Conservation (phyloP, 2,113 vertebrate species). For the Ornithorhynchus anatinus region DNA sequence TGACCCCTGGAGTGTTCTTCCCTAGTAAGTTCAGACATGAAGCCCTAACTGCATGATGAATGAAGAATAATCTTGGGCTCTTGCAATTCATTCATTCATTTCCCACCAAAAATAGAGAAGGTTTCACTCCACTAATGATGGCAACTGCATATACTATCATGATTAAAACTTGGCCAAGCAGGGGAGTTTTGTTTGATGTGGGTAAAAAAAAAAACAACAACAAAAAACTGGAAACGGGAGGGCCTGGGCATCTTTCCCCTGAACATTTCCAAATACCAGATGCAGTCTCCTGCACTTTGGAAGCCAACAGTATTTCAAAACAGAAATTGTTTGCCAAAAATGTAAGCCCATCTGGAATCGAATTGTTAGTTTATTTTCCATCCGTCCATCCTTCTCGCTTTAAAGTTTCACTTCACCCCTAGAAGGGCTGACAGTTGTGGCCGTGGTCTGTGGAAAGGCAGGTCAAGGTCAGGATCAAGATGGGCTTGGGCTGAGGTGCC, state of each 20-base stretch:
- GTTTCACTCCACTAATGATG: too few species aligned
- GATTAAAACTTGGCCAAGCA: background rate
- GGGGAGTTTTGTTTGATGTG: background rate
- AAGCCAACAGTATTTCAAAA: constrained; percentile 32
- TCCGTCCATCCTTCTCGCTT: constrained; percentile 9
- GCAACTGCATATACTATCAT: background rate
- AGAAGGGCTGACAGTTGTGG: too few species aligned
- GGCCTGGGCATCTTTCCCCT: background rate
- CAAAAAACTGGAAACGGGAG: too few species aligned
- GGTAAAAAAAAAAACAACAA: background rate
- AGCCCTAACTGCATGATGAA: too few species aligned
- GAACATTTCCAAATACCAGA: constrained; percentile 16
- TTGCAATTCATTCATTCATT: too few species aligned
- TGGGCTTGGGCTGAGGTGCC: too few species aligned
- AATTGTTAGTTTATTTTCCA: constrained; percentile 39
- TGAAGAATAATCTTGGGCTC: too few species aligned
- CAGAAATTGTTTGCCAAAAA: constrained; percentile 19
- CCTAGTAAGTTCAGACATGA: too few species aligned
- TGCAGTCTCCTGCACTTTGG: constrained; percentile 11
- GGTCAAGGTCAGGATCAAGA: too few species aligned
- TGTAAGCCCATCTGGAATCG: constrained; percentile 40
- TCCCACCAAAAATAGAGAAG: too few species aligned
- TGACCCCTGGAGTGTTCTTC: too few species aligned
- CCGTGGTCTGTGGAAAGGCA: too few species aligned
- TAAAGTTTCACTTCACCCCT: background rate